phyloP scores from a whole-genome alignment of 2,888 invertebrate genomes.

The Ditylenchus weischeri region DNA sequence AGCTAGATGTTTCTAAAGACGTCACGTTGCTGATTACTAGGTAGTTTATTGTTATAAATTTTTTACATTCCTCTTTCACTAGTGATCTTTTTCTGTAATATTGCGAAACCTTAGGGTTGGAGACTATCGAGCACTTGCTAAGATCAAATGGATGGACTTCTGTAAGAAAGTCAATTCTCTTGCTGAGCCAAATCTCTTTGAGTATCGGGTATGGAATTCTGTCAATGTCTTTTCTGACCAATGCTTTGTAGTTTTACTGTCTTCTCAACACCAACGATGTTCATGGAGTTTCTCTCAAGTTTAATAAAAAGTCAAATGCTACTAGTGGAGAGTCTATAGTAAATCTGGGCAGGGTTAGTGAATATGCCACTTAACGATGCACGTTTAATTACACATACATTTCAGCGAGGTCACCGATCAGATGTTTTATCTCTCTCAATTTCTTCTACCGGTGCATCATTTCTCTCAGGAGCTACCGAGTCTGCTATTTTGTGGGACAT shows the following conservation, averaged over 20 bases:
- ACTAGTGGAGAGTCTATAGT: conserved; percentile 23
- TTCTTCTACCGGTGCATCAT: conserved; percentile 77
- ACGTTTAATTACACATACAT: not conserved
- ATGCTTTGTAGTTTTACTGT: conserved; percentile 37
- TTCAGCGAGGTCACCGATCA: conserved; percentile 75
- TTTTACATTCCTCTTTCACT: too few species aligned
- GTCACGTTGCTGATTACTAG: conserved; percentile 48
- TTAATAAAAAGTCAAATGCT: conserved; percentile 38
- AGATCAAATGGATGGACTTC: conserved; percentile 55
- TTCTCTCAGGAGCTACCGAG: conserved; percentile 56
- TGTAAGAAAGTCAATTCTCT: conserved; percentile 29
- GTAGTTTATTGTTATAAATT: too few species aligned
- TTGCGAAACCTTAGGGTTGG: conserved; percentile 64
- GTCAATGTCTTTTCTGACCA: not conserved
- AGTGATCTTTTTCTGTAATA: too few species aligned
- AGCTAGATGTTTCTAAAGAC: conserved; percentile 39
- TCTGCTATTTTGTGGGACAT: conserved; percentile 83
- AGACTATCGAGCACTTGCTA: conserved; percentile 59
- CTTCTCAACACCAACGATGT: conserved; percentile 47
- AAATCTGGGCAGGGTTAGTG: conserved; percentile 40
- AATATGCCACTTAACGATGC: not conserved
- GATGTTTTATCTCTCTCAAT: conserved; percentile 83
- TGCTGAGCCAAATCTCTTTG: conserved; percentile 7
- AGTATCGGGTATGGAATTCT: conserved; percentile 29
- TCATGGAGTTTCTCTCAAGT: conserved; percentile 38